Evolutionary conservation across 1,140 invertebrate genomes (phyloP), one percentile per base, ranked within the genome.

Genomic region (Pararge aegeria): DNA sequence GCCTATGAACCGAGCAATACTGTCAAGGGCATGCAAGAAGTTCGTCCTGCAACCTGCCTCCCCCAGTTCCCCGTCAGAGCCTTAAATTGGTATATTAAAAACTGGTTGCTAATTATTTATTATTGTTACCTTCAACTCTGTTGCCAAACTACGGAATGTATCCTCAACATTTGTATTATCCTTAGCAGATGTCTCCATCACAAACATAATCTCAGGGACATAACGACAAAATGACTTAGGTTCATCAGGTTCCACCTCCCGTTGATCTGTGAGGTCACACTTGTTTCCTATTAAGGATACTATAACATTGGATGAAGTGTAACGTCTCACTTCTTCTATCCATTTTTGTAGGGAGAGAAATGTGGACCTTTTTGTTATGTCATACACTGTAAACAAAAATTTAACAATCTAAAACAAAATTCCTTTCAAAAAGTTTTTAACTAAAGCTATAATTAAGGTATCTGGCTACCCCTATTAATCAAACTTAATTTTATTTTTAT

Each of bases 151-250:
- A 55, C 96, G 93, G 90, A 98, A 98, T 63, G 96, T 95, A 70
- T 97, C 95, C 84, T 98, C 97, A 61, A 98, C 95, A 89, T 98
- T 98, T 38, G 95, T 97, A 73, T 98, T 97, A 74, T 96, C 96
- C 90, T 98, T 98, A 49, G 97, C 97, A 64, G 96, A 98, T 6
- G 97, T 97, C 91, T 98, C 97, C 87, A 98, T 92, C 10, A 96
- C 93, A 82, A 94, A 94, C 75, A 96, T 92, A 34, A 97, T 94
- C 90, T 96, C 95, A 37, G 95, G 95, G 73, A 96, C 93, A 86
- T 96, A 95, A 71, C 96, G 93, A 75, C 95, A 94, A 85, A 97
- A 94, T 34, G 94, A 93, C 79, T 96, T 94, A 4, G 96, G 96
- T 90, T 98, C 96, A 63, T 93, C 93, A 66, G 93, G 93, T 74